phyloP scores from a whole-genome alignment of 2,113 vertebrate species.

The Micromys minutus region DNA sequence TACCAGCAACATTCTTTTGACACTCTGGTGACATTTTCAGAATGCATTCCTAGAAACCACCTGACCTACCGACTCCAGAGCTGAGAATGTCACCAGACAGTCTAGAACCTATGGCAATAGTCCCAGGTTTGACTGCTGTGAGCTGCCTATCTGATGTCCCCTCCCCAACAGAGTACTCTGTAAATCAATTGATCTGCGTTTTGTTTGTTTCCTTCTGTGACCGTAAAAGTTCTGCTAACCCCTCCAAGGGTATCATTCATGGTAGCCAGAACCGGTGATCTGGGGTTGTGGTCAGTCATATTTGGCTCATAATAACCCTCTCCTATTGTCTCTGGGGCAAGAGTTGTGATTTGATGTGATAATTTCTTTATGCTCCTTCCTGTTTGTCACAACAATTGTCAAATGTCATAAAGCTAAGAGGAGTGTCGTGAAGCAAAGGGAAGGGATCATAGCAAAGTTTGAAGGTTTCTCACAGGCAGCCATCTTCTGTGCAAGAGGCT shows the following conservation, averaged over 20 bases:
- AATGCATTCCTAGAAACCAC: neutral
- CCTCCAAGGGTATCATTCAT: neutral
- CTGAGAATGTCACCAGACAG: neutral
- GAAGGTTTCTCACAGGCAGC: no score
- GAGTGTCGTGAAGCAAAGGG: neutral
- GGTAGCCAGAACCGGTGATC: neutral
- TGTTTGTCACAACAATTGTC: neutral
- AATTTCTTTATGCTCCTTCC: neutral
- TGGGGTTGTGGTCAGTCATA: neutral
- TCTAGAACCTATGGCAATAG: neutral
- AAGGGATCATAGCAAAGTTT: neutral
- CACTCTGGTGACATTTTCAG: neutral
- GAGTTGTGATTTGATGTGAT: neutral
- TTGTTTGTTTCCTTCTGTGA: neutral
- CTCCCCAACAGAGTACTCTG: neutral
- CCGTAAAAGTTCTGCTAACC: neutral
- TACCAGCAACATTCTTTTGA: neutral
- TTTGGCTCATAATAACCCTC: neutral
- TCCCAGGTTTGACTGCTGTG: neutral
- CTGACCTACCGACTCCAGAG: neutral
- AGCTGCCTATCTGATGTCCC: neutral
- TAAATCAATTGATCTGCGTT: no score
- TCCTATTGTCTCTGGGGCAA: neutral
- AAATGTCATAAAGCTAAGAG: neutral
- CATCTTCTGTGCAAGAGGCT: neutral